Conservation (phyloP, 2,797 vertebrate species). For the Botia kubotai region DNA sequence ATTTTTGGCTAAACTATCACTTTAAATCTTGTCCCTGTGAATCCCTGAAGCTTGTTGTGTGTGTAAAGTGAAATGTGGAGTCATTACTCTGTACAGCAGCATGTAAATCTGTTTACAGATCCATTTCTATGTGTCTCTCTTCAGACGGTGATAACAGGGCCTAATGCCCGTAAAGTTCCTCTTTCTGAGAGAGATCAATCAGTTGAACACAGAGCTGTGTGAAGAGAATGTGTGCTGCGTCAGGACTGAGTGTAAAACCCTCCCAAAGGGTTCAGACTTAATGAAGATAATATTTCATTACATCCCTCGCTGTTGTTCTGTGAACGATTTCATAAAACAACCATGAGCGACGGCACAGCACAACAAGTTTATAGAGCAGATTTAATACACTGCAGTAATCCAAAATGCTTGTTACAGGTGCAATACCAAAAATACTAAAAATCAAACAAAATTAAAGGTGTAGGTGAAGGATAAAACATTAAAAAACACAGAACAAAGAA, state of each 20-base stretch:
- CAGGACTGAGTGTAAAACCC: slow-evolving; percentile 43
- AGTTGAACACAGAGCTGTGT: slow-evolving; percentile 31
- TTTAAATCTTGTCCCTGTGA: background rate
- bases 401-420: background rate
- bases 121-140: slow-evolving; percentile 11
- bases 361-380: slow-evolving; percentile 5
- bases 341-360: background rate
- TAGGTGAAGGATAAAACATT: too few species aligned
- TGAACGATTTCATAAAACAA: background rate
- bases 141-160: slow-evolving; percentile 9
- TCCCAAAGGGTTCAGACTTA: slow-evolving; percentile 34
- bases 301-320: slow-evolving; percentile 32
- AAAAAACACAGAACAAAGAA: background rate
- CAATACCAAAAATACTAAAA: background rate
- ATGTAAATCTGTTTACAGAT: background rate
- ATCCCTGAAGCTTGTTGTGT: background rate
- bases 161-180: slow-evolving; percentile 36
- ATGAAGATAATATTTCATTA: slow-evolving; percentile 46
- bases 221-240: slow-evolving; percentile 19
- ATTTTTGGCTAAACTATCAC: background rate
- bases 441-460: background rate
- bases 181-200: slow-evolving; percentile 48
- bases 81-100: background rate
- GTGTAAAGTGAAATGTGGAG: background rate
- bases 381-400: background rate